Conservation (phyloP, 2,113 vertebrate genomes). For the Vanacampus margaritifer region DNA sequence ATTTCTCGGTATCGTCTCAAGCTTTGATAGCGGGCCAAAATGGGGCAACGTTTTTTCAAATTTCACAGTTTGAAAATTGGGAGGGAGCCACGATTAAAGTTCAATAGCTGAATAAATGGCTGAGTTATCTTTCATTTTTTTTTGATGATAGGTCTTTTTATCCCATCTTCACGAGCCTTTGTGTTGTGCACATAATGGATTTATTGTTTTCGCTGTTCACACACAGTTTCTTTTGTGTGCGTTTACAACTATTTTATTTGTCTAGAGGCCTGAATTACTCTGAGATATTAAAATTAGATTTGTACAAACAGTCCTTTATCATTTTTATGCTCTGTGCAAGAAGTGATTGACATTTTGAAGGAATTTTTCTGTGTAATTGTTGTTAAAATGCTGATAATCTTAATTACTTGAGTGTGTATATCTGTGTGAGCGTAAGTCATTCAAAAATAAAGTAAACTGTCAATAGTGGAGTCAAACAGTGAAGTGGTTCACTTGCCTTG, state of each 20-base stretch:
- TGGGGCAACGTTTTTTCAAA: slow-evolving; percentile 53
- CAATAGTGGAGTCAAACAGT: not conserved
- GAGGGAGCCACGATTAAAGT: slow-evolving; percentile 51
- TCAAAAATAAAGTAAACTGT: not conserved
- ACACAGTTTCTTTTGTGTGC: not conserved
- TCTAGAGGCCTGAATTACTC: not conserved
- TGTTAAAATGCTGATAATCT: not conserved
- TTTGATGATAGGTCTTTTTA: not conserved
- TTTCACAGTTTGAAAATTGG: slow-evolving; percentile 51
- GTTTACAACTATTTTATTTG: slow-evolving; percentile 7
- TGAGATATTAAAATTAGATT: slow-evolving; percentile 6
- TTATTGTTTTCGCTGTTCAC: slow-evolving; percentile 22
- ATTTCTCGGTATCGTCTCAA: slow-evolving; percentile 46
- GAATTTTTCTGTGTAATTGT: not conserved
- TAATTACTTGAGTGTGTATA: not conserved
- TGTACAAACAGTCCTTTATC: not conserved
- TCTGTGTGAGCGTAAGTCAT: not conserved
- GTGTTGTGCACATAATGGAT: not conserved
- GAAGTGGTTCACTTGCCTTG: too few relatives aligned
- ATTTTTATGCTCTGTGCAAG: not conserved
- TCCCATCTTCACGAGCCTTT: slow-evolving; percentile 5
- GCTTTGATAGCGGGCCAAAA: slow-evolving; percentile 48
- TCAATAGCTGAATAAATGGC: slow-evolving; percentile 44
- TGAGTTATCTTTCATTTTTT: slow-evolving; percentile 22
- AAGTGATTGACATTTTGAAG: not conserved